Base-by-base conservation (phyloP, 2,113 vertebrate genomes). In the Puma concolor region DNA sequence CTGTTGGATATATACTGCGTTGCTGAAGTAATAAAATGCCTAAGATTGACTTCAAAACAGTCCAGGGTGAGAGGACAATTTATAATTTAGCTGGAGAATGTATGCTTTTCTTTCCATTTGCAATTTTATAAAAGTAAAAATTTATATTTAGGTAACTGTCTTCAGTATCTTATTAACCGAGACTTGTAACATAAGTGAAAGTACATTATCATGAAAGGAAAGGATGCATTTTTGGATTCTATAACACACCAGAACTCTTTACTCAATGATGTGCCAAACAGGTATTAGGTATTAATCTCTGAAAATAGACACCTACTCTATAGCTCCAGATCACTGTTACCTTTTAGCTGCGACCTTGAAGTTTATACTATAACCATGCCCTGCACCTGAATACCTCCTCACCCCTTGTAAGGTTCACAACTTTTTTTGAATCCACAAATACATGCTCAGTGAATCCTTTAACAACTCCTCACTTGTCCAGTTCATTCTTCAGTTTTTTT, bases 151-250 rank as follows among this genome's bases (percentile, higher is more conserved):
- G 84, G 86, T 50, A 93, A 89, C 13, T 52, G 27, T 72, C 72
- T 74, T 93, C 23, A n/a, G 64, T 81, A 72, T 12, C 44, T 88
- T 88, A 76, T 77, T 83, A 97, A 86, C 64, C 21, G 36, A 94
- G 33, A n/a, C 21, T 67, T 66, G 36, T 31, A 71, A 91, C 29
- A 4, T 31, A 94, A 36, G 19, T 63, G 33, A 57, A 94, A 63
- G 36, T 71, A 54, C 64, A 87, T 60, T 72, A 57, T 41, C 29
- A 74, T 29, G 27, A 79, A 84, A 84, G 27, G 6, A 92, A 92
- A 60, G 29, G 48, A 84, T 63, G 4, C 21, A 69, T 76, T 83
- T 72, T 44, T 93, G 64, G 31, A 90, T 84, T 85, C 64, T 54
- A 7, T 71, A 48, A 91, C 21, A 15, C 9, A 95, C 5, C 31